Percentiles rank a stretch among this genome's conserved stretches.
Evolutionary conservation across 2,797 vertebrate species (phyloP).

Genomic region (Xenentodon cancila): DNA sequence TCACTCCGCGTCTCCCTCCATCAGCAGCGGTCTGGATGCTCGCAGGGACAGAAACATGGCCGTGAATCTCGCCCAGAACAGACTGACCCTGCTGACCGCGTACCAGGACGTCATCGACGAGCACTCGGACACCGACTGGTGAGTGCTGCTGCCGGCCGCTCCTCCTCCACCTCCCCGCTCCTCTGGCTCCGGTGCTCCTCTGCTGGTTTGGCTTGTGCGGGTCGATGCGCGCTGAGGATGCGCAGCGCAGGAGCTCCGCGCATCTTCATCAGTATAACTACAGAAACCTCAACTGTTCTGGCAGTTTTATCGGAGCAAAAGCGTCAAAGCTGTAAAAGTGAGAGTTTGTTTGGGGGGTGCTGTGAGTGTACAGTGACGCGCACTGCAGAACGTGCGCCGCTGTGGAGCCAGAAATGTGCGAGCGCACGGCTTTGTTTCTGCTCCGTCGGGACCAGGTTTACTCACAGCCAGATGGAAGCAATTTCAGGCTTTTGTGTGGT

Average conservation of each 20-base stretch:
- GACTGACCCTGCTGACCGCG: slow-evolving; percentile 93
- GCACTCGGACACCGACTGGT: slow-evolving; percentile 92
- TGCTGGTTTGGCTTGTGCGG: slow-evolving; percentile 8
- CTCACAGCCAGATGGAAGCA: slow-evolving; percentile 46
- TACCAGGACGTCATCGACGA: slow-evolving; percentile 97
- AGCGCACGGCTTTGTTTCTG: slow-evolving; percentile 39
- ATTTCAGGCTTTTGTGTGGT: slow-evolving; percentile 27
- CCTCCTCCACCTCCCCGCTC: background rate
- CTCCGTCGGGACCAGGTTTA: slow-evolving; percentile 14
- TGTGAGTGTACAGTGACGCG: slow-evolving; percentile 4
- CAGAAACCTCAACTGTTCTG: background rate
- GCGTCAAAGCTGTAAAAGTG: slow-evolving; percentile 6
- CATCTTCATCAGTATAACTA: background rate
- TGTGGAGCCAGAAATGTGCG: no score
- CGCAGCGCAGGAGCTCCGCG: slow-evolving; percentile 14
- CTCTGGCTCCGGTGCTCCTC: background rate
- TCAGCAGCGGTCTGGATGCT: slow-evolving; percentile 80
- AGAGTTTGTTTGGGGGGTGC: background rate
- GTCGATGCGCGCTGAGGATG: slow-evolving; percentile 34
- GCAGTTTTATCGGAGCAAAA: background rate
- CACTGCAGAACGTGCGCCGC: slow-evolving; percentile 25
- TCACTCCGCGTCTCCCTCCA: slow-evolving; percentile 71
- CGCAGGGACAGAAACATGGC: slow-evolving; percentile 80
- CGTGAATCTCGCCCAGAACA: slow-evolving; percentile 93
- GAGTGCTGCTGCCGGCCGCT: slow-evolving; percentile 66